Evolutionary conservation across 2,888 invertebrate genomes (phyloP).

Genomic region (Pomacea canaliculata): DNA sequence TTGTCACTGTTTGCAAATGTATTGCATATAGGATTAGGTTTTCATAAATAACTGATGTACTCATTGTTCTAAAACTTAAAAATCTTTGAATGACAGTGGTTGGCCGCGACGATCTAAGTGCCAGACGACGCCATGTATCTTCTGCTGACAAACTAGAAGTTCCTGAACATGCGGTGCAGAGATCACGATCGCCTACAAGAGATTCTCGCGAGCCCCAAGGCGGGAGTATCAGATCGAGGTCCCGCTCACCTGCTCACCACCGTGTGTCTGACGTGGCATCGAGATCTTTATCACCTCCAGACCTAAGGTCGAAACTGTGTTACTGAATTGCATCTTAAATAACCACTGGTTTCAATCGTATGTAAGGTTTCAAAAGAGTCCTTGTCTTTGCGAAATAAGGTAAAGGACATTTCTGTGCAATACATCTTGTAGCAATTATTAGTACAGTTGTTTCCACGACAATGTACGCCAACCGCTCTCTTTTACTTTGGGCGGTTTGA

Average conservation of each 20-base stretch:
- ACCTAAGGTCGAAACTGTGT: constrained; percentile 68
- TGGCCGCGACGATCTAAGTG: constrained; percentile 47
- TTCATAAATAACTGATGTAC: no score
- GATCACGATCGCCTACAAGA: constrained; percentile 54
- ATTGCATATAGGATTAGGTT: no score
- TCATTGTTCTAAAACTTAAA: no score
- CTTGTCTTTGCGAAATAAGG: no score
- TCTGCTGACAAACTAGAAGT: constrained; percentile 55
- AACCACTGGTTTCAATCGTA: no score
- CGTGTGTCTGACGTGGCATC: constrained; percentile 67
- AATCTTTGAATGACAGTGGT: constrained; percentile 37
- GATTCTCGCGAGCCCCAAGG: constrained; percentile 34
- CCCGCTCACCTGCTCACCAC: constrained; percentile 58
- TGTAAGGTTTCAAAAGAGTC: no score
- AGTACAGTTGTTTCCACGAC: no score
- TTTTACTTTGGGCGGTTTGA: no score
- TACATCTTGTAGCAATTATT: no score
- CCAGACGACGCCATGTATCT: constrained; percentile 41
- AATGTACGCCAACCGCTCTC: no score
- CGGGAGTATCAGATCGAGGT: constrained; percentile 30
- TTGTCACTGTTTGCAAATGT: no score
- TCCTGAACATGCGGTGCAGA: constrained; percentile 47
- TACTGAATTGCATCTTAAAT: neutral
- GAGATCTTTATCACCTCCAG: constrained; percentile 86
- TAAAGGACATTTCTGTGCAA: no score